phyloP scores from a whole-genome alignment of 2,113 vertebrate genomes.

The Pelobates fuscus region DNA sequence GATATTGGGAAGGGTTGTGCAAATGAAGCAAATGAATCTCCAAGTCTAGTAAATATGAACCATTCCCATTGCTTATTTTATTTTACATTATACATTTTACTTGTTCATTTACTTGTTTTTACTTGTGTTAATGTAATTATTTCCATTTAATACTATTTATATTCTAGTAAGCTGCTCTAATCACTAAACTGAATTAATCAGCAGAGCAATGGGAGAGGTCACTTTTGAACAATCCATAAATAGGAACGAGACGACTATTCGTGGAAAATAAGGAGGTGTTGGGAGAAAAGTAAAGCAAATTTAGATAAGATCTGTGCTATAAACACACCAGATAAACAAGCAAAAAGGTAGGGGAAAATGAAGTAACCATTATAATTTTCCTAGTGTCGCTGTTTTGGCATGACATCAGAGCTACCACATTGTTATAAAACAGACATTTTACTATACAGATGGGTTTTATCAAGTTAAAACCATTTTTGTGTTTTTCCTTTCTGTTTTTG shows the following conservation, averaged over 20 bases:
- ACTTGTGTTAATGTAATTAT: background rate
- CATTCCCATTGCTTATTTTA: too few species aligned
- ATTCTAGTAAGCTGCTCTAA: constrained; percentile 19
- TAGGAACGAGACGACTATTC: constrained; percentile 26
- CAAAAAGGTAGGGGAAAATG: constrained; percentile 38
- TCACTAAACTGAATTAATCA: constrained; percentile 12
- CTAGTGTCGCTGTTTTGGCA: constrained; percentile 43
- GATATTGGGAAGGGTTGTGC: too few species aligned
- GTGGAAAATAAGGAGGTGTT: constrained; percentile 44
- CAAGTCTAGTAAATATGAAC: too few species aligned
- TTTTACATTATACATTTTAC: too few species aligned
- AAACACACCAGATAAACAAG: constrained; percentile 44
- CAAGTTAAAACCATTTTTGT: constrained; percentile 43
- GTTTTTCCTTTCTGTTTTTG: constrained; percentile 20
- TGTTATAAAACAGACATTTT: constrained; percentile 50
- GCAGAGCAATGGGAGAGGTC: constrained; percentile 25
- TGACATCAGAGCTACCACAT: constrained; percentile 43
- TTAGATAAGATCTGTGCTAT: constrained; percentile 44
- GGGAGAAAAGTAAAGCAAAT: constrained; percentile 31
- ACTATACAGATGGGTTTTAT: constrained; percentile 44
- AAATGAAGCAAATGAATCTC: too few species aligned
- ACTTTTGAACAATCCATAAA: constrained; percentile 30
- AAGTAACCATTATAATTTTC: constrained; percentile 40
- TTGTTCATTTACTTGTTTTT: too few species aligned
- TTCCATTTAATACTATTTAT: constrained; percentile 22